Percentiles rank a stretch among this genome's conserved stretches.
These are phyloP conservation scores for Malthinus flaveolus DNA, from an alignment of 2,888 invertebrate species.

Conservation along the genomic window DNA sequence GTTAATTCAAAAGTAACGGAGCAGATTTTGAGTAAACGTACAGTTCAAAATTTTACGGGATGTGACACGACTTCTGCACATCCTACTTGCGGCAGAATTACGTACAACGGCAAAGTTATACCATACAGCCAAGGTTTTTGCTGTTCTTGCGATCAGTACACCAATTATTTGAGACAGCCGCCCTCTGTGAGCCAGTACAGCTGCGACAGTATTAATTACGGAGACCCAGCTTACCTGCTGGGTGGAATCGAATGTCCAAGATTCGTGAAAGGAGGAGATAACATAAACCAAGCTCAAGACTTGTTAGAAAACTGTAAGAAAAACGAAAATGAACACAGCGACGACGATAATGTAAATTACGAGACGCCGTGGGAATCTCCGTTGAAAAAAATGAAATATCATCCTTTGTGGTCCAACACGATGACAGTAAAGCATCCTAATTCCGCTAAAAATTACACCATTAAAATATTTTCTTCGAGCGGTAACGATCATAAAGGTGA, in stretches of 20 bases:
- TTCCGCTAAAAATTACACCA: not conserved
- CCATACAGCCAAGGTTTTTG: slow-evolving; percentile 58
- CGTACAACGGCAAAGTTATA: slow-evolving; percentile 50
- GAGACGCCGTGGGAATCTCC: not conserved
- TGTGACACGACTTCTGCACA: slow-evolving; percentile 48
- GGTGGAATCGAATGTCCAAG: slow-evolving; percentile 35
- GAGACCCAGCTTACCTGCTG: slow-evolving; percentile 37
- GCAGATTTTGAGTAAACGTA: slow-evolving; percentile 52
- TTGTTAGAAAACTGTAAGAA: not conserved
- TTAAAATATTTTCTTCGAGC: not conserved
- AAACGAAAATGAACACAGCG: not conserved
- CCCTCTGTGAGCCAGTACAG: slow-evolving; percentile 20
- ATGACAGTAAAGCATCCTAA: not conserved
- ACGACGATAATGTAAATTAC: not conserved
- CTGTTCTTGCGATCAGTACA: slow-evolving; percentile 53
- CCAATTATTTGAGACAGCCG: slow-evolving; percentile 42
- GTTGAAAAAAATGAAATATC: not conserved
- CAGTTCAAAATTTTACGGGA: slow-evolving; percentile 48
- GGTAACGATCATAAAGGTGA: not conserved
- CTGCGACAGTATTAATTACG: slow-evolving; percentile 31
- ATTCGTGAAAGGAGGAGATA: slow-evolving; percentile 16
- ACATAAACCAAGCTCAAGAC: slow-evolving; percentile 1
- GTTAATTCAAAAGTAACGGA: slow-evolving; percentile 57
- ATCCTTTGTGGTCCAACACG: not conserved
- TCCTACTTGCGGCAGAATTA: slow-evolving; percentile 54